These are phyloP conservation scores for Acanthococcus lagerstroemiae DNA, from an alignment of 2,888 invertebrate genomes.

Conservation along the genomic window DNA sequence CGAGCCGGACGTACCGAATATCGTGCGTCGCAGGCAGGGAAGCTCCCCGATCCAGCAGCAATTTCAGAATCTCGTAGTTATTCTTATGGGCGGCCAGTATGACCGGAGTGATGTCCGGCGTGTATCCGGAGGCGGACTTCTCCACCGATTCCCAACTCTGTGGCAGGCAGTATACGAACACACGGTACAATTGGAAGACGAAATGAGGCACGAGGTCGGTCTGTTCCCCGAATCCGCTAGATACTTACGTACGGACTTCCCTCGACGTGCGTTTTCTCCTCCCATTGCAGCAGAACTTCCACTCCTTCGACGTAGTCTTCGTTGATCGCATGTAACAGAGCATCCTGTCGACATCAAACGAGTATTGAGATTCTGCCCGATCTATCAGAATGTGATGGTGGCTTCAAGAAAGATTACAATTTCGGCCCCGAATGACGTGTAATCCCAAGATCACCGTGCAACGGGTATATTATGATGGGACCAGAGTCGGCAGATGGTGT, in stretches of 20 bases:
- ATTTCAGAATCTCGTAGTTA: constrained; percentile 93
- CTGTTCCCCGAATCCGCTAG: too few relatives aligned
- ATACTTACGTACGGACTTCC: constrained; percentile 68
- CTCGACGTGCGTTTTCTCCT: constrained; percentile 64
- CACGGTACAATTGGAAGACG: too few relatives aligned
- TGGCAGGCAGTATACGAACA: too few relatives aligned
- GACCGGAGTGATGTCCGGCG: constrained; percentile 88
- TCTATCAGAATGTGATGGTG: too few relatives aligned
- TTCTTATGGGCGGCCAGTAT: constrained; percentile 91
- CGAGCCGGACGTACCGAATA: constrained; percentile 52
- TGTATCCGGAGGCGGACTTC: constrained; percentile 70
- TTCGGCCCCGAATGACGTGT: too few relatives aligned
- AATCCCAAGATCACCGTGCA: too few relatives aligned
- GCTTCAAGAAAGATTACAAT: too few relatives aligned
- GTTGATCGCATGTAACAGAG: constrained; percentile 88
- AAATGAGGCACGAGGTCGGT: too few relatives aligned
- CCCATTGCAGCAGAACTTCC: constrained; percentile 82
- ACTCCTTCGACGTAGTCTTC: constrained; percentile 98
- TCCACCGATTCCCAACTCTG: constrained; percentile 67
- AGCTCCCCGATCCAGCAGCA: constrained; percentile 84
- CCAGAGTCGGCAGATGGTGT: too few relatives aligned
- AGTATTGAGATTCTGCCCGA: too few relatives aligned
- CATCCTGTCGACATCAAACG: constrained; percentile 58
- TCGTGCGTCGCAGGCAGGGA: constrained; percentile 84
- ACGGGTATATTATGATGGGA: too few relatives aligned